phyloP scores from a whole-genome alignment of 2,797 vertebrate genomes.

The Garrulus glandarius region DNA sequence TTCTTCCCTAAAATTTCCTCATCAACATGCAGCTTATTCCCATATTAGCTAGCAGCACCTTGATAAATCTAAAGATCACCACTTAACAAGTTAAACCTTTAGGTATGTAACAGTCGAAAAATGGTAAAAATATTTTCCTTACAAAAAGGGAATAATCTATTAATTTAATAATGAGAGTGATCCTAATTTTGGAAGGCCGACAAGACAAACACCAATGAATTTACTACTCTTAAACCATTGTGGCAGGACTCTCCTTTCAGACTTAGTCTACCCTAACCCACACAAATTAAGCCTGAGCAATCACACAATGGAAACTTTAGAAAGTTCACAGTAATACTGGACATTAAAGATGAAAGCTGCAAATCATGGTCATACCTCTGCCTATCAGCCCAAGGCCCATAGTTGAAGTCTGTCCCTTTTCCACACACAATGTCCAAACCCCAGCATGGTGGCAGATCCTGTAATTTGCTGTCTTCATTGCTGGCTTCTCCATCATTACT shows the following conservation, averaged over 20 bases:
- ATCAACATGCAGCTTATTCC: not conserved
- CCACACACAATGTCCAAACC: conserved; percentile 97
- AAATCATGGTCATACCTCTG: conserved; percentile 82
- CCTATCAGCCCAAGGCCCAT: conserved; percentile 96
- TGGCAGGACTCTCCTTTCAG: not conserved
- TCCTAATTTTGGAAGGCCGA: not conserved
- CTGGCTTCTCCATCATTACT: conserved; percentile 82
- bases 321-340: not conserved
- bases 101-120: not conserved
- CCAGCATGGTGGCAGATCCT: conserved; percentile 97
- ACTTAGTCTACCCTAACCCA: not conserved
- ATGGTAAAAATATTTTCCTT: not conserved
- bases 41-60: not conserved
- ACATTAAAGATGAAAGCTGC: not conserved
- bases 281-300: not conserved
- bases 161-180: not conserved
- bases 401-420: conserved; percentile 98
- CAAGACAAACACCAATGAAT: not conserved
- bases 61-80: not conserved
- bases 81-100: not conserved
- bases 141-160: not conserved
- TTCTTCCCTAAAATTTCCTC: not conserved
- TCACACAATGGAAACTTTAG: not conserved
- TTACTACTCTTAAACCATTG: not conserved
- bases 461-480: conserved; percentile 88